Base-by-base conservation (phyloP, 2,113 vertebrate genomes). In the Protobothrops mucrosquamatus region DNA sequence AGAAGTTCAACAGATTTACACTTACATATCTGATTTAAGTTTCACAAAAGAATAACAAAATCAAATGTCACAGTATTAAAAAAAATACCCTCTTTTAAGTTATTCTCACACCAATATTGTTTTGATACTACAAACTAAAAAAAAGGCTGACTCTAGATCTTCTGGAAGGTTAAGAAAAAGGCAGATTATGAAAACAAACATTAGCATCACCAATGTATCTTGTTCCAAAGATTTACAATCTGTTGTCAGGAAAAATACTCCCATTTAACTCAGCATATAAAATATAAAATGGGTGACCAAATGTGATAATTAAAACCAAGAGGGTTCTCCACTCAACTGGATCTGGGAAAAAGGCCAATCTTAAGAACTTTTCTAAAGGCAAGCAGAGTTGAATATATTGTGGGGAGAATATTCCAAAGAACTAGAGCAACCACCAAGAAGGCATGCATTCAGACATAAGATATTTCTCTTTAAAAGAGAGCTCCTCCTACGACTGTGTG, bases 51-150 rank as follows among this genome's bases (percentile, higher is more conserved):
- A 54, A 61, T 2, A 18, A 64, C 7, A 85, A 20, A 91, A 52
- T 51, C 14, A 74, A 0, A 0, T 43, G 54, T 85, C 89, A 74
- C 34, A 61, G 52, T 89, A 55, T 46, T 87, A 8, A 48, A 57
- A 54, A 54, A 5, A 69, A 34, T 23, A 90, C 29, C 3, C 51
- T 92, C 24, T 85, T 23, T 34, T 15, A 85, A 59, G 7, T 59
- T 59, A 61, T 93, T 94, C 91, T 91, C 39, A 93, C 88, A 94
- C 69, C 39, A 95, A 46, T 88, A 14, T 81, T 34, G n/a, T 81
- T 81, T 81, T 39, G 34, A 81, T 18, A 8, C 18, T 22, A 39
- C 34, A 81, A 39, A 81, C n/a, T 34, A 15, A 81, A 39, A 81
- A 51, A 39, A 81, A 81, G 7, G 34, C 69, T 81, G 34, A 81